Evolutionary conservation across 2,888 invertebrate species (phyloP).

Genomic region (Calameuta pallipes): DNA sequence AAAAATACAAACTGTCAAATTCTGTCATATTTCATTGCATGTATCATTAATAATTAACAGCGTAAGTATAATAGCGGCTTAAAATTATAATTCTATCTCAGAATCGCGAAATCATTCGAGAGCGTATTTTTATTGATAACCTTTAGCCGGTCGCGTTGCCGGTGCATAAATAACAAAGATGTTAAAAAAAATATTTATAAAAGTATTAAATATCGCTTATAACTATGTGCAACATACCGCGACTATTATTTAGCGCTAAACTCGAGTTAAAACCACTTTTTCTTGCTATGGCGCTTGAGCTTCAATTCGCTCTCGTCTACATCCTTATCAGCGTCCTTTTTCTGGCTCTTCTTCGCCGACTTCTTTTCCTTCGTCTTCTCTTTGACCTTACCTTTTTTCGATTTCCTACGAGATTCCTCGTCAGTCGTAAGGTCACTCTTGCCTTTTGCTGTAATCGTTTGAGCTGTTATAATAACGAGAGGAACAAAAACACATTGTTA

Average conservation of each 20-base stretch:
- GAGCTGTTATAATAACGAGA: background rate
- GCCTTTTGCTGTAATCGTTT: constrained; percentile 66
- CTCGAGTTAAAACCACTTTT: constrained; percentile 67
- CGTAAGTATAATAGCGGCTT: background rate
- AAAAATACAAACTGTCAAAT: constrained; percentile 22
- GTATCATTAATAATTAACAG: background rate
- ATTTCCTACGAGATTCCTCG: constrained; percentile 59
- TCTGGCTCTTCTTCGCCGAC: constrained; percentile 65
- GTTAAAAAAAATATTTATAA: constrained; percentile 34
- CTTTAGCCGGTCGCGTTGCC: constrained; percentile 12
- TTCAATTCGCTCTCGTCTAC: constrained; percentile 69
- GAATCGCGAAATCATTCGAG: constrained; percentile 15
- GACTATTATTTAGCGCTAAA: background rate
- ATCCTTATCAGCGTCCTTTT: constrained; percentile 73
- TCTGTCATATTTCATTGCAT: constrained; percentile 10
- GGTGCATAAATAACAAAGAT: constrained; percentile 25
- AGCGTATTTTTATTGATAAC: constrained; percentile 25
- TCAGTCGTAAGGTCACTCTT: constrained; percentile 64
- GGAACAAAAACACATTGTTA: background rate
- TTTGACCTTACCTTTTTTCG: constrained; percentile 69
- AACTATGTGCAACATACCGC: constrained; percentile 20
- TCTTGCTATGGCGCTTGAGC: constrained; percentile 67
- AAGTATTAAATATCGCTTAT: constrained; percentile 41
- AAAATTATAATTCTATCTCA: constrained; percentile 14
- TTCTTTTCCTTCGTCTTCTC: constrained; percentile 66